Conservation (phyloP, 1,140 invertebrate genomes). For the Pachyrhynchus sulphureomaculatus region DNA sequence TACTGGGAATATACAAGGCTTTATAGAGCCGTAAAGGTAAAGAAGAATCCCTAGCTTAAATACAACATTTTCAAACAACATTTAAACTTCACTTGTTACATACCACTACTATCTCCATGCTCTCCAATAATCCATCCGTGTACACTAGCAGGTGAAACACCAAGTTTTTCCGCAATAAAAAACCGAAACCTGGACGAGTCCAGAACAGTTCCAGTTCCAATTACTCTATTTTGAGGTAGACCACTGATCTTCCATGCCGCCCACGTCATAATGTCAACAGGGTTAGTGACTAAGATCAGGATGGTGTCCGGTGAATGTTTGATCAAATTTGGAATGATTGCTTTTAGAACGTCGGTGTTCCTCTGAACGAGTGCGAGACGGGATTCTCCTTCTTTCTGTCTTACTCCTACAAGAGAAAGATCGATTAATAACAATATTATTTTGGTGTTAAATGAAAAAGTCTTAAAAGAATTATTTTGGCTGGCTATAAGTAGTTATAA, state of each 20-base stretch:
- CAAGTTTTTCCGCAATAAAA: conserved; percentile 76
- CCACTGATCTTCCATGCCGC: conserved; percentile 90
- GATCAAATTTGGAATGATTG: conserved; percentile 77
- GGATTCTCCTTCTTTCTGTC: conserved; percentile 83
- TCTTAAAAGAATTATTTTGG: not conserved
- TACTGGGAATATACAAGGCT: too few relatives aligned
- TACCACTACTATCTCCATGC: conserved; percentile 78
- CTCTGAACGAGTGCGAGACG: conserved; percentile 80
- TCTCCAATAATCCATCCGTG: conserved; percentile 90
- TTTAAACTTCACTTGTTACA: too few relatives aligned
- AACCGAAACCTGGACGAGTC: conserved; percentile 88
- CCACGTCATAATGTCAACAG: conserved; percentile 87
- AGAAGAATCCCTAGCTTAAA: too few relatives aligned
- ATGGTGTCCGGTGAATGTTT: conserved; percentile 84
- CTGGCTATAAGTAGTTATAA: not conserved
- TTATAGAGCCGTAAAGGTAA: too few relatives aligned
- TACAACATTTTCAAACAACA: too few relatives aligned
- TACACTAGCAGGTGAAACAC: conserved; percentile 76
- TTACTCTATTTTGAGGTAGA: conserved; percentile 79
- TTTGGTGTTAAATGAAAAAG: not conserved
- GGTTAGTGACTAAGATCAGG: conserved; percentile 87
- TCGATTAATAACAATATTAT: not conserved
- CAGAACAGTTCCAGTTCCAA: conserved; percentile 90
- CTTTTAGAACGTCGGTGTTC: conserved; percentile 86
- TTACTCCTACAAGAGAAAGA: conserved; percentile 59